phyloP scores from a whole-genome alignment of 2,113 vertebrate species.

The Protomyctophum bolini region DNA sequence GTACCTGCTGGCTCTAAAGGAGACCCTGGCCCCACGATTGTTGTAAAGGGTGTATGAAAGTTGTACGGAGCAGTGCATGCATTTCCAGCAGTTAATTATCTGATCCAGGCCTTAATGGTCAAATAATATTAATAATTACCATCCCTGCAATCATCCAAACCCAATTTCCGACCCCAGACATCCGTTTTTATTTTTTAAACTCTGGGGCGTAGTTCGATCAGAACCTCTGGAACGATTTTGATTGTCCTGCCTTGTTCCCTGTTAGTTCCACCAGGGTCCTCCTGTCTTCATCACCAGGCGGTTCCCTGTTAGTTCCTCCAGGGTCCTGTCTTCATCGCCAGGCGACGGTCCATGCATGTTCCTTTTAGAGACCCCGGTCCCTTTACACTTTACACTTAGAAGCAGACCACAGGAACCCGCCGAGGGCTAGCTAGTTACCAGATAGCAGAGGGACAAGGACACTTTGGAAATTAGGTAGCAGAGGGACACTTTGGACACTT shows the following conservation, averaged over 20 bases:
- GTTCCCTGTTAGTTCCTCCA: no score
- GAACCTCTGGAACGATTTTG: conserved; percentile 16
- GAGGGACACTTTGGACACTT: neutral
- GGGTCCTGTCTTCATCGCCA: neutral
- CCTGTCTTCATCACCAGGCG: neutral
- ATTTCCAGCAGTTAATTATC: neutral
- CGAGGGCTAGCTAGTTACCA: neutral
- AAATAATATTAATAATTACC: conserved; percentile 18
- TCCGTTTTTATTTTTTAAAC: neutral
- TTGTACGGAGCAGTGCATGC: neutral
- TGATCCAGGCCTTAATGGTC: neutral
- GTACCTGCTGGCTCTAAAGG: conserved; percentile 29
- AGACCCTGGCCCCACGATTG: conserved; percentile 10
- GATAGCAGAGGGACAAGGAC: conserved; percentile 31
- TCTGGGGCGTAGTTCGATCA: conserved; percentile 5
- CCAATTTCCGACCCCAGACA: conserved; percentile 18
- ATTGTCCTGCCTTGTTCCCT: conserved; percentile 1
- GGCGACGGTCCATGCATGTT: neutral
- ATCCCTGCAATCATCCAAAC: neutral
- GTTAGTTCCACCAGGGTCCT: neutral
- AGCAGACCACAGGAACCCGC: conserved; percentile 9
- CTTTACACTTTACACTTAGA: neutral
- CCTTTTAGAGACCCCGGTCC: neutral
- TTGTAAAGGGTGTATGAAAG: conserved; percentile 23
- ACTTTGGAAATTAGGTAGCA: conserved; percentile 4